phyloP scores from a whole-genome alignment of 2,888 invertebrate genomes.

The Eupithecia subfuscata region DNA sequence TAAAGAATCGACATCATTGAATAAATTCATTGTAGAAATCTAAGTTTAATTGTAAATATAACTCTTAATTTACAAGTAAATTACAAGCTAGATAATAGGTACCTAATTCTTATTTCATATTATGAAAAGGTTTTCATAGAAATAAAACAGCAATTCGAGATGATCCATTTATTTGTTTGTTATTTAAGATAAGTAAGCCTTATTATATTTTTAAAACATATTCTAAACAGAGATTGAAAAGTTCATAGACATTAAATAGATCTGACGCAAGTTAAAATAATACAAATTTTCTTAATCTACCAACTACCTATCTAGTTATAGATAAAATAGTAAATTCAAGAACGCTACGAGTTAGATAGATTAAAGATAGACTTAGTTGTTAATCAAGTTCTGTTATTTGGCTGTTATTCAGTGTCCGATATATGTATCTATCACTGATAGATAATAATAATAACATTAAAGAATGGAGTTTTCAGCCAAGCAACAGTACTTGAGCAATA shows the following conservation, averaged over 20 bases:
- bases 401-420: neutral
- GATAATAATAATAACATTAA: neutral
- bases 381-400: conserved; percentile 11
- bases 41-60: neutral
- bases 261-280: conserved; percentile 78
- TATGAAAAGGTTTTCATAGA: conserved; percentile 24
- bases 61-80: neutral
- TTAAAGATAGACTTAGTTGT: conserved; percentile 21
- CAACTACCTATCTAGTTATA: conserved; percentile 49
- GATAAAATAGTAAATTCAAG: conserved; percentile 53
- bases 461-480: neutral
- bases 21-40: neutral
- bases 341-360: conserved; percentile 28
- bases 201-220: conserved; percentile 74
- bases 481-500: conserved; percentile 9
- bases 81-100: neutral
- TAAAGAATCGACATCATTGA: neutral
- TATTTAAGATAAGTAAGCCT: conserved; percentile 79
- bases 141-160: conserved; percentile 74
- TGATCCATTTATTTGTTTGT: conserved; percentile 79
- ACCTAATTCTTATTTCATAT: neutral
- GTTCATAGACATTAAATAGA: conserved; percentile 54
- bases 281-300: conserved; percentile 54
- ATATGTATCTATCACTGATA: too few relatives aligned
- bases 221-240: conserved; percentile 71